A percentile compares a stretch with the other conserved stretches of the same genome.
These are phyloP conservation scores for Cephalopholis sonnerati DNA, from an alignment of 2,113 vertebrate species.

Conservation along the genomic window DNA sequence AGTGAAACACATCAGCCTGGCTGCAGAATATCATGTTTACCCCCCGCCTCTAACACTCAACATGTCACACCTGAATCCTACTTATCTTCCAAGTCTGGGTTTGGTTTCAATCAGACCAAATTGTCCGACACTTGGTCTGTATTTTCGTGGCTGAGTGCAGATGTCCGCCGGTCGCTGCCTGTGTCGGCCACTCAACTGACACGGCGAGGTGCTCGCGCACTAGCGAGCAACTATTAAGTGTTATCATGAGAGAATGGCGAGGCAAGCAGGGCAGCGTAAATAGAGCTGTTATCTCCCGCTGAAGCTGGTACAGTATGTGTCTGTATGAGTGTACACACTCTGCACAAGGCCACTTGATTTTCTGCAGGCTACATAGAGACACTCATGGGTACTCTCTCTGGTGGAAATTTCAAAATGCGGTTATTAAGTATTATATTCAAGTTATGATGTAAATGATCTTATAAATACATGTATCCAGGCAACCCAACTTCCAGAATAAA, in stretches of 20 bases:
- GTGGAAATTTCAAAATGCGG: not conserved
- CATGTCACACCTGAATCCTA: constrained; percentile 2
- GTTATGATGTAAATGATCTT: not conserved
- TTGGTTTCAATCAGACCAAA: constrained; percentile 14
- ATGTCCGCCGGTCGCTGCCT: constrained; percentile 30
- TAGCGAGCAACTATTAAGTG: constrained; percentile 60
- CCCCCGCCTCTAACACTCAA: constrained; percentile 7
- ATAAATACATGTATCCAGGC: constrained; percentile 1
- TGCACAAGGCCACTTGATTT: constrained; percentile 24
- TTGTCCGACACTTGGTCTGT: not conserved
- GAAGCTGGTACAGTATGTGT: constrained; percentile 14
- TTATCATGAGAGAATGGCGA: constrained; percentile 59
- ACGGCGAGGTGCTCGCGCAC: constrained; percentile 10
- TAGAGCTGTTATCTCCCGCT: constrained; percentile 67
- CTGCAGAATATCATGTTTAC: constrained; percentile 30
- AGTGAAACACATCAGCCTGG: constrained; percentile 13
- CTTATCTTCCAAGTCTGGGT: not conserved
- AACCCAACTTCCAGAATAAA: too few species aligned
- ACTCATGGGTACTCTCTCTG: not conserved
- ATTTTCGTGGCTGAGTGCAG: constrained; percentile 29
- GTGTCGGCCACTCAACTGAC: constrained; percentile 22
- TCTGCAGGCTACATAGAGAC: not conserved
- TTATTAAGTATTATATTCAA: not conserved
- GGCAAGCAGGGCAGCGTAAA: constrained; percentile 55
- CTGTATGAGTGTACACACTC: not conserved